phyloP scores from a whole-genome alignment of 1,140 invertebrate genomes.

The Papilio polytes region DNA sequence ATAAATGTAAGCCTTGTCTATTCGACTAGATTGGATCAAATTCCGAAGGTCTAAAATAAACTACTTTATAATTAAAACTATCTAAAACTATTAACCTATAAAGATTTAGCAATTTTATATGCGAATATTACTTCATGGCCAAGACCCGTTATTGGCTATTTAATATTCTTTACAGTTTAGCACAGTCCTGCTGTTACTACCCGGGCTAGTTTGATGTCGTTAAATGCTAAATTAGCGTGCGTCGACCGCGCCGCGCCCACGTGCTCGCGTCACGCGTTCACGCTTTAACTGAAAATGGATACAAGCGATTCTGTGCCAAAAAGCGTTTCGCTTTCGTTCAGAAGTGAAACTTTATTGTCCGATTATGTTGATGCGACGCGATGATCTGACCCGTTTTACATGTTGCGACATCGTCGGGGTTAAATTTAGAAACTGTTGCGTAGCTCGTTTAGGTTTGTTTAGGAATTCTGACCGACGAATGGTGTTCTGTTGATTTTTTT shows the following conservation, averaged over 20 bases:
- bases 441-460: not conserved
- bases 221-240: conserved; percentile 21
- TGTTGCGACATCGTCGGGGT: conserved; percentile 30
- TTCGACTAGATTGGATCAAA: not conserved
- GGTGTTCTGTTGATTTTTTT: not conserved
- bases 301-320: conserved; percentile 36
- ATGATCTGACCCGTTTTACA: conserved; percentile 30
- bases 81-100: not conserved
- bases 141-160: conserved; percentile 26
- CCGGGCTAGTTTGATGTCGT: conserved; percentile 10
- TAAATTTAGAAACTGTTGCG: conserved; percentile 6
- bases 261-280: conserved; percentile 24
- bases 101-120: not conserved
- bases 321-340: conserved; percentile 37
- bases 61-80: too few relatives aligned
- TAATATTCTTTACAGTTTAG: conserved; percentile 22
- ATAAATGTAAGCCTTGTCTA: not conserved
- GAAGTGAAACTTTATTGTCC: conserved; percentile 39
- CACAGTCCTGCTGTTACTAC: conserved; percentile 17
- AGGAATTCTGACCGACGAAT: not conserved
- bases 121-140: conserved; percentile 13
- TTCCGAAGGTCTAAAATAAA: not conserved
- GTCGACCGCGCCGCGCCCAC: conserved; percentile 27
- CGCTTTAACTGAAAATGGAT: conserved; percentile 30
- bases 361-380: conserved; percentile 35